Evolutionary conservation across 2,888 invertebrate species (phyloP).

Genomic region (Brenthis hecate): DNA sequence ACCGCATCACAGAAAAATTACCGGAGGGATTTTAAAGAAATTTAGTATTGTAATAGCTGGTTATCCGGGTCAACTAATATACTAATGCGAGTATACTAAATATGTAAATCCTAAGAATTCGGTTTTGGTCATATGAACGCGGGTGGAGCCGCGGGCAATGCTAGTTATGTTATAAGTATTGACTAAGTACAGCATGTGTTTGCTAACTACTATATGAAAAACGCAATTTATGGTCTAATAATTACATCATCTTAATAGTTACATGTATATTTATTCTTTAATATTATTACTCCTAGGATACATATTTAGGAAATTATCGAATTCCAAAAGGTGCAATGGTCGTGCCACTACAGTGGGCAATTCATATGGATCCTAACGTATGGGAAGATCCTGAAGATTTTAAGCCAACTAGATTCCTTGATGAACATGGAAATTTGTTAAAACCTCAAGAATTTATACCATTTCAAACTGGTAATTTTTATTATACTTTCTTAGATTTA

Average conservation of each 20-base stretch:
- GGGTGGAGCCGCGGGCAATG: too few species aligned
- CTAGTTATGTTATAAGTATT: too few species aligned
- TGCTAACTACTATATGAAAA: too few species aligned
- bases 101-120: too few species aligned
- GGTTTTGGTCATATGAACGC: too few species aligned
- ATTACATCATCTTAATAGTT: background rate
- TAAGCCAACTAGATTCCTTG: slow-evolving; percentile 86
- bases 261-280: background rate
- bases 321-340: slow-evolving; percentile 88
- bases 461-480: slow-evolving; percentile 88
- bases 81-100: too few species aligned
- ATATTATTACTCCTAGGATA: slow-evolving; percentile 66
- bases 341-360: slow-evolving; percentile 90
- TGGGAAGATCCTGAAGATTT: slow-evolving; percentile 88
- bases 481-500: background rate
- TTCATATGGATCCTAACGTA: slow-evolving; percentile 86
- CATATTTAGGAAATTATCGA: slow-evolving; percentile 82
- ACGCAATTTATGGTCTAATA: background rate
- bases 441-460: slow-evolving; percentile 89
- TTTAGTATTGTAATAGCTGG: too few species aligned
- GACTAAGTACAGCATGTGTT: too few species aligned
- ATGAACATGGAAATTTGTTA: slow-evolving; percentile 82
- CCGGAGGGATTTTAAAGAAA: too few species aligned
- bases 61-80: too few species aligned
- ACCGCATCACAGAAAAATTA: too few species aligned